Evolutionary conservation across 2,888 invertebrate species (phyloP), one percentile per base, ranked within the genome.

Genomic region (Orchesellides sinensis): DNA sequence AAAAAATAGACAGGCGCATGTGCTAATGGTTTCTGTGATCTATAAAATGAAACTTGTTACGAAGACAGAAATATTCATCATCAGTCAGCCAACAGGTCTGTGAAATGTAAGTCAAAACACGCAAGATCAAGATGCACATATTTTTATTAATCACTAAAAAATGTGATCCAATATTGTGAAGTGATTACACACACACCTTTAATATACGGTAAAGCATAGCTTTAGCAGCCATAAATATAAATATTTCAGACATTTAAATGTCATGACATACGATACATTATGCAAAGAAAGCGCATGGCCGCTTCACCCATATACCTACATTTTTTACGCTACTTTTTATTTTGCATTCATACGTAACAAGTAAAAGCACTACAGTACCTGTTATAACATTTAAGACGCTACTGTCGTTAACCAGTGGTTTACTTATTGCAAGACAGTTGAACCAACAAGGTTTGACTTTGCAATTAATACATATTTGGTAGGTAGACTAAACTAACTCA

Each of bases 1-100:
- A 59, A 19, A 2, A 25, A n/a, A 29, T 32, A 10, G 25, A 23
- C 17, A 52, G 21, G 12, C 25, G 52, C n/a, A 45, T 29, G 40
- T n/a, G n/a, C n/a, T n/a, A n/a, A n/a, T n/a, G n/a, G n/a, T n/a
- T n/a, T n/a, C n/a, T n/a, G n/a, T n/a, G n/a, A n/a, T n/a, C n/a
- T n/a, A n/a, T n/a, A n/a, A n/a, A n/a, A n/a, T n/a, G n/a, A n/a
- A 56, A 29, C 6, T 32, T 27, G n/a, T 40, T 47, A 14, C 47
- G 17, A 5, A 35, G 5, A 47, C 3, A 14, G 25, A 21, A 21
- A 25, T 10, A 21, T 54, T 10, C 21, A 29, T n/a, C n/a, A 27
- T 29, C 63, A 63, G 27, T 73, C 29, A 74, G 73, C 63, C 73
- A 74, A 32, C 49, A 74, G 73, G 73, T 63, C 73, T 63, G 27